phyloP scores from a whole-genome alignment of 92 coral and sea anemone genomes.

The Phymanthus crucifer region DNA sequence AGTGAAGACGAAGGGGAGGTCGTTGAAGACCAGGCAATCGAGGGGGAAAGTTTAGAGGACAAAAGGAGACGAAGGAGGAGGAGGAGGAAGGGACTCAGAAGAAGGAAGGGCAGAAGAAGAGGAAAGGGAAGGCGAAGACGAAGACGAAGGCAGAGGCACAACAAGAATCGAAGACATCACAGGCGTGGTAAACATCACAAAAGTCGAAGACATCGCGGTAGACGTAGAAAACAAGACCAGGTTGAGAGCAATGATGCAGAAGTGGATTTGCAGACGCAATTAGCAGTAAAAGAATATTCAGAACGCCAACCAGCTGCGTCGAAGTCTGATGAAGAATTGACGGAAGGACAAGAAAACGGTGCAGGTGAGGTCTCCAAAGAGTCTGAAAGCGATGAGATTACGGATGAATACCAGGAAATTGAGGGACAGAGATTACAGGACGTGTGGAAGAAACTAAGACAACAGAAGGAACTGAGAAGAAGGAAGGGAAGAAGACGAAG shows the following conservation, averaged over 20 bases:
- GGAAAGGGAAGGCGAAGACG: slow-evolving; percentile 1
- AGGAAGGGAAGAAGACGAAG: too few species aligned
- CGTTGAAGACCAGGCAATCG: not conserved
- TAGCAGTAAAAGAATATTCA: not conserved
- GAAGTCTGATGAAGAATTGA: too few species aligned
- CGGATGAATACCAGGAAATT: too few species aligned
- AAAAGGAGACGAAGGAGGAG: not conserved
- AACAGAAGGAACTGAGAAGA: too few species aligned
- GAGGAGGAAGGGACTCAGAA: not conserved
- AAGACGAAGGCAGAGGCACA: not conserved
- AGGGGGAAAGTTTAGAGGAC: not conserved
- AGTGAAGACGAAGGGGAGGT: not conserved
- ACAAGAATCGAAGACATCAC: not conserved
- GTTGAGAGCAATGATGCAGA: not conserved
- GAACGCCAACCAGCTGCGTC: too few species aligned
- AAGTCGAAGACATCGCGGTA: not conserved
- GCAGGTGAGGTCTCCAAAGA: too few species aligned
- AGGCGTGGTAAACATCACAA: not conserved
- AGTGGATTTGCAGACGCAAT: not conserved
- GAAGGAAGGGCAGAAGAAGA: not conserved
- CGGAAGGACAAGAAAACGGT: too few species aligned
- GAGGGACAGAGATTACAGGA: too few species aligned
- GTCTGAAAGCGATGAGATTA: too few species aligned
- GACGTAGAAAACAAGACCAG: not conserved
- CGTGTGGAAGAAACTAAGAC: too few species aligned